Conservation (phyloP, 2,888 invertebrate species). For the Melipona bicolor region DNA sequence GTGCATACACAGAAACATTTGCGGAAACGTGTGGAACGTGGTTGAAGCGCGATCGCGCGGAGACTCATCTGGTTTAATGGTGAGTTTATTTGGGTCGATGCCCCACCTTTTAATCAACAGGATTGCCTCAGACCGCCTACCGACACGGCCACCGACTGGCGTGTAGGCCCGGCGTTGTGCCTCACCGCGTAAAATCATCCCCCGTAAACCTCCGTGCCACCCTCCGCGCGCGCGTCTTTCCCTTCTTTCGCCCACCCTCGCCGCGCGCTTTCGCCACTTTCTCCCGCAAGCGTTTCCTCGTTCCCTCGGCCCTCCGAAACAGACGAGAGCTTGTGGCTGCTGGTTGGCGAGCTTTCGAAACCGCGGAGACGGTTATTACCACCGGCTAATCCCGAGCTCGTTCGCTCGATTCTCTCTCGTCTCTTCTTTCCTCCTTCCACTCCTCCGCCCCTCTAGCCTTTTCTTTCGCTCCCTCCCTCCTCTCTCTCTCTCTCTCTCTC, state of each 20-base stretch:
- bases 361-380: conserved; percentile 77
- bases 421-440: conserved; percentile 19
- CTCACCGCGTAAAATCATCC: conserved; percentile 72
- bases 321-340: conserved; percentile 67
- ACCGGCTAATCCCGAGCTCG: conserved; percentile 76
- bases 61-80: conserved; percentile 78
- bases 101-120: conserved; percentile 78
- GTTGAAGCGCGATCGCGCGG: conserved; percentile 73
- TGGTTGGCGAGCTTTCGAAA: conserved; percentile 72
- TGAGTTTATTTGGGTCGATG: conserved; percentile 78
- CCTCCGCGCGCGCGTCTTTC: conserved; percentile 46
- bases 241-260: conserved; percentile 33
- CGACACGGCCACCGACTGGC: conserved; percentile 73
- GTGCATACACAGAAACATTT: conserved; percentile 46
- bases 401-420: conserved; percentile 65
- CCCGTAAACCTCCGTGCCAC: conserved; percentile 56
- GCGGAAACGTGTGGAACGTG: conserved; percentile 65
- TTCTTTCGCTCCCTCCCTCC: conserved; percentile 2
- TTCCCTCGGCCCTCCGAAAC: conserved; percentile 40
- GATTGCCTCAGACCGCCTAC: conserved; percentile 76
- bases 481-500: conserved; percentile 7
- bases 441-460: not conserved
- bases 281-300: conserved; percentile 23
- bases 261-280: conserved; percentile 48
- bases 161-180: conserved; percentile 67